These are phyloP conservation scores for Corythaixoides concolor DNA, from an alignment of 2,113 vertebrate genomes.

Conservation along the genomic window DNA sequence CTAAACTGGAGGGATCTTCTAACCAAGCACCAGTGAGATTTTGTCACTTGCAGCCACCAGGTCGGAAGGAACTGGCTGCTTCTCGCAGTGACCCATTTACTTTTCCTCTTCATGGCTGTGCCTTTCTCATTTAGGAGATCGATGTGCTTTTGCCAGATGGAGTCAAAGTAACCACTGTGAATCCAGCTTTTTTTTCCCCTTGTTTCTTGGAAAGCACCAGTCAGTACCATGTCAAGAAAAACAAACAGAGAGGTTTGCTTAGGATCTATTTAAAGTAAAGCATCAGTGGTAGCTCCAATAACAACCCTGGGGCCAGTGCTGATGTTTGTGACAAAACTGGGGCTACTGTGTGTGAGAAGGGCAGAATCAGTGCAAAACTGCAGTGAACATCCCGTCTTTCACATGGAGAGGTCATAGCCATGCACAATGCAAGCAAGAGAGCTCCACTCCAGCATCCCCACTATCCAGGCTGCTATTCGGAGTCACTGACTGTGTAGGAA, in stretches of 20 bases:
- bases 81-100: background rate
- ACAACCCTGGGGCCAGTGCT: background rate
- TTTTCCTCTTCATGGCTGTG: background rate
- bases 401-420: background rate
- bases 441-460: background rate
- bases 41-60: background rate
- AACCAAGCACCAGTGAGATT: background rate
- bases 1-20: background rate
- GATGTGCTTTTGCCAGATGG: slow-evolving; percentile 40
- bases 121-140: slow-evolving; percentile 42
- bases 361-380: background rate
- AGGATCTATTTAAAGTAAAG: slow-evolving; percentile 70
- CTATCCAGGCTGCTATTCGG: background rate
- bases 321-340: slow-evolving; percentile 38
- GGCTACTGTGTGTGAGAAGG: background rate
- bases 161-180: slow-evolving; percentile 67
- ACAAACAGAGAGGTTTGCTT: slow-evolving; percentile 71
- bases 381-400: background rate
- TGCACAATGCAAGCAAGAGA: background rate
- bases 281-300: slow-evolving; percentile 50
- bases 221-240: slow-evolving; percentile 76
- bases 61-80: slow-evolving; percentile 20
- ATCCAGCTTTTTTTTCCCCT: slow-evolving; percentile 34
- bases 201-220: slow-evolving; percentile 79
- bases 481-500: background rate